Conservation (phyloP, 2,888 invertebrate species). For the Dendrolimus houi region DNA sequence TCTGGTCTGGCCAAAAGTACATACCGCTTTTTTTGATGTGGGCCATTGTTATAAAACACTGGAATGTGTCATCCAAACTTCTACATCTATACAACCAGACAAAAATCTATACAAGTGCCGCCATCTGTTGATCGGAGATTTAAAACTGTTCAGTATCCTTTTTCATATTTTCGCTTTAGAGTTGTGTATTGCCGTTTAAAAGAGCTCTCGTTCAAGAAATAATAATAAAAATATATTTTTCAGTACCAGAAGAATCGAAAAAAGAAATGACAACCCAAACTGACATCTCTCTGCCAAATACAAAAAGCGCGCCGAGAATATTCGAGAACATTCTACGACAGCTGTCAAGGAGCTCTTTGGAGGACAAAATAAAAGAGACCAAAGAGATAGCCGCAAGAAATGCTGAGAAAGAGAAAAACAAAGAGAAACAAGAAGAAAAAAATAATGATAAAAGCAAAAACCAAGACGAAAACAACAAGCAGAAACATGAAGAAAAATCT, state of each 20-base stretch:
- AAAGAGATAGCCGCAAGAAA: slow-evolving; percentile 2
- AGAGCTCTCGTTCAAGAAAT: too few relatives aligned
- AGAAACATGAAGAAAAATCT: slow-evolving; percentile 2
- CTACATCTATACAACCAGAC: too few relatives aligned
- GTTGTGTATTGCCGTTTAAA: too few relatives aligned
- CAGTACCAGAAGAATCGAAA: slow-evolving; percentile 16
- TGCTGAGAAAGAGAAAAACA: slow-evolving; percentile 5
- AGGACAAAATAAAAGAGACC: slow-evolving; percentile 24
- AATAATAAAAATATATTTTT: background rate
- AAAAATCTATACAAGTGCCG: too few relatives aligned
- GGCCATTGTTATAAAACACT: too few relatives aligned
- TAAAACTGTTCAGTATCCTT: too few relatives aligned
- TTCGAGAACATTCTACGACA: slow-evolving; percentile 64
- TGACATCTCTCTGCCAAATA: slow-evolving; percentile 65
- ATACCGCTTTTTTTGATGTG: too few relatives aligned
- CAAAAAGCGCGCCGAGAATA: slow-evolving; percentile 64
- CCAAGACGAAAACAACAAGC: slow-evolving; percentile 1
- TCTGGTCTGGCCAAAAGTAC: too few relatives aligned
- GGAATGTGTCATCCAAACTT: too few relatives aligned
- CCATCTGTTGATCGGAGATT: too few relatives aligned
- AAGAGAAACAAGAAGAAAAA: slow-evolving; percentile 4
- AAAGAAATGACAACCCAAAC: slow-evolving; percentile 48
- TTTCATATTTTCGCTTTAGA: too few relatives aligned
- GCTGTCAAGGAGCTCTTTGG: slow-evolving; percentile 53
- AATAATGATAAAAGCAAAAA: background rate